Evolutionary conservation across 2,797 vertebrate genomes (phyloP).

Genomic region (Hemibagrus guttatus): DNA sequence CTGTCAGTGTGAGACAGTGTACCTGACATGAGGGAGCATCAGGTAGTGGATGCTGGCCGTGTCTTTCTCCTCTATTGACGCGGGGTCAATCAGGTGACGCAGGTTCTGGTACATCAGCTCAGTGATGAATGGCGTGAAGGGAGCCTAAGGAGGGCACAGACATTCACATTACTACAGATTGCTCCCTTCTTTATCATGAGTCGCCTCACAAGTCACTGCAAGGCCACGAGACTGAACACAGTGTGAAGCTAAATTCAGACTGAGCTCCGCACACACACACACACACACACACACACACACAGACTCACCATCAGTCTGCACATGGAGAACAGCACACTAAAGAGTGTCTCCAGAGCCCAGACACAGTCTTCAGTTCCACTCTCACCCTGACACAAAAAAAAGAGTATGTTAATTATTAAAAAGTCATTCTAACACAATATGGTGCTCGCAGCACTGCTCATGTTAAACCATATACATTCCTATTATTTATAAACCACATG

Average conservation of each 20-base stretch:
- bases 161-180: background rate
- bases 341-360: conserved; percentile 93
- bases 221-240: background rate
- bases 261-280: background rate
- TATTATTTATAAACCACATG: background rate
- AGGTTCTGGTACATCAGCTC: conserved; percentile 99
- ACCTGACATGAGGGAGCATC: conserved; percentile 94
- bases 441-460: background rate
- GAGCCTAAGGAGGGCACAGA: conserved; percentile 78
- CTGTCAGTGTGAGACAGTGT: conserved; percentile 36
- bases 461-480: conserved; percentile 13
- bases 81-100: conserved; percentile 84
- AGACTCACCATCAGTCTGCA: conserved; percentile 95
- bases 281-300: conserved; percentile 11
- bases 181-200: background rate
- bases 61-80: conserved; percentile 87
- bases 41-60: conserved; percentile 94
- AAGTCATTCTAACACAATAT: background rate
- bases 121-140: conserved; percentile 97
- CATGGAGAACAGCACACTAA: conserved; percentile 93
- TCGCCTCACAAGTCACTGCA: background rate
- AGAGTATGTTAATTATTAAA: conserved; percentile 15
- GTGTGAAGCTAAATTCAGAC: conserved; percentile 11
- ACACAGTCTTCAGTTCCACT: conserved; percentile 89
- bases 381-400: conserved; percentile 80